Percentiles rank a stretch among this genome's conserved stretches.
Evolutionary conservation across 2,113 vertebrate genomes (phyloP).

Genomic region (Ellobius talpinus): DNA sequence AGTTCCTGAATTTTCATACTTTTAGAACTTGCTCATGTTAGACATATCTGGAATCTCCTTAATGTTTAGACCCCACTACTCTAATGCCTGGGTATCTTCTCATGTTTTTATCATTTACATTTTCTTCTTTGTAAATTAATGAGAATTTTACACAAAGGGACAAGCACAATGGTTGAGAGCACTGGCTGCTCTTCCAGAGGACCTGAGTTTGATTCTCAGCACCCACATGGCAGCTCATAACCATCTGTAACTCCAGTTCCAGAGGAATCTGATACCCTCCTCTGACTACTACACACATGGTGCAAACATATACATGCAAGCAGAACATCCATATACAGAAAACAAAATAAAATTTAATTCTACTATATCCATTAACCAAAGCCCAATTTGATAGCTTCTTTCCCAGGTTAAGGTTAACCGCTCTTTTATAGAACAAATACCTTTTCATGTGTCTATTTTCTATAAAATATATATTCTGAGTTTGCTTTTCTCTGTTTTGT

Average conservation of each 20-base stretch:
- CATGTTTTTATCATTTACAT: background rate
- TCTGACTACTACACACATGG: background rate
- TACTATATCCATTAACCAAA: background rate
- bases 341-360: background rate
- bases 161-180: background rate
- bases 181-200: background rate
- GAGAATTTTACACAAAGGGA: background rate
- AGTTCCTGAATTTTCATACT: background rate
- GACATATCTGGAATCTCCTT: background rate
- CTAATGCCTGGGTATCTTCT: background rate
- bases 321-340: background rate
- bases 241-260: background rate
- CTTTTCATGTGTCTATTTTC: background rate
- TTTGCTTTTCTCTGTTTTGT: constrained; percentile 42
- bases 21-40: background rate
- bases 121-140: constrained; percentile 49
- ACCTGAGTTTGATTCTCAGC: background rate
- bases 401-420: constrained; percentile 41
- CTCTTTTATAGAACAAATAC: background rate
- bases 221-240: background rate
- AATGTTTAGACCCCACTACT: background rate
- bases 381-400: constrained; percentile 10
- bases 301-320: background rate
- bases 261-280: background rate
- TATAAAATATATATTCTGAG: background rate